Evolutionary conservation across 2,797 vertebrate species (phyloP).

Genomic region (Tauraco hartlaubi): DNA sequence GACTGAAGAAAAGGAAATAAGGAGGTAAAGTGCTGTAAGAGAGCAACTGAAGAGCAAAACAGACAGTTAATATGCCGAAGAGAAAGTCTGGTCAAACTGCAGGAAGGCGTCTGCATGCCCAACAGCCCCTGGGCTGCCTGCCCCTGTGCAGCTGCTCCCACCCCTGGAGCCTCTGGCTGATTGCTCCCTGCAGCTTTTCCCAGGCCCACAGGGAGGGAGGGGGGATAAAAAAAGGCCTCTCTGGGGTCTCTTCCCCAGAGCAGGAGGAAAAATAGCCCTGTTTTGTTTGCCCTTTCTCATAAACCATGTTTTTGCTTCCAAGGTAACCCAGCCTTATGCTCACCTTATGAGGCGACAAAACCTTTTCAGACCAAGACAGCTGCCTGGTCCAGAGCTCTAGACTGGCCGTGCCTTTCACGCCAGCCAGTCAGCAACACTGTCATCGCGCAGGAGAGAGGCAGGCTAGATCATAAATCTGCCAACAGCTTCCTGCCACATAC

Average conservation of each 20-base stretch:
- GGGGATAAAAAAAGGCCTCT: neutral
- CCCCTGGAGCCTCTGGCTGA: neutral
- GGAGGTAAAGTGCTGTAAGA: neutral
- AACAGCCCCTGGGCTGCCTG: neutral
- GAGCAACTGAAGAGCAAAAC: neutral
- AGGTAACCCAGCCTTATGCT: neutral
- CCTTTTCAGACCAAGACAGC: neutral
- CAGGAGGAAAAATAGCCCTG: neutral
- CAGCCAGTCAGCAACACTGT: neutral
- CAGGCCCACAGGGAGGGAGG: neutral
- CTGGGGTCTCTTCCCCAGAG: neutral
- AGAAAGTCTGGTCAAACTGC: neutral
- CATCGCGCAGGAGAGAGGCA: neutral
- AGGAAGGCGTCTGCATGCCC: neutral
- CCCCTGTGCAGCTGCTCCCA: neutral
- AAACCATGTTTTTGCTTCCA: neutral
- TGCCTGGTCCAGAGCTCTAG: neutral
- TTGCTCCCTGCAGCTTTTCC: neutral
- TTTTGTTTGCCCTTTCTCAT: neutral
- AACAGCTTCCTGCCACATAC: conserved; percentile 12
- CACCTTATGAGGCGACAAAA: neutral
- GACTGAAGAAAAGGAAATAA: neutral
- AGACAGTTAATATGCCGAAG: neutral
- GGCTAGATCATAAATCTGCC: neutral
- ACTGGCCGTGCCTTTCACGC: neutral